A percentile compares a stretch with the other conserved stretches of the same genome.
phyloP scores from a whole-genome alignment of 2,113 vertebrate species.

The Pelodiscus sinensis region DNA sequence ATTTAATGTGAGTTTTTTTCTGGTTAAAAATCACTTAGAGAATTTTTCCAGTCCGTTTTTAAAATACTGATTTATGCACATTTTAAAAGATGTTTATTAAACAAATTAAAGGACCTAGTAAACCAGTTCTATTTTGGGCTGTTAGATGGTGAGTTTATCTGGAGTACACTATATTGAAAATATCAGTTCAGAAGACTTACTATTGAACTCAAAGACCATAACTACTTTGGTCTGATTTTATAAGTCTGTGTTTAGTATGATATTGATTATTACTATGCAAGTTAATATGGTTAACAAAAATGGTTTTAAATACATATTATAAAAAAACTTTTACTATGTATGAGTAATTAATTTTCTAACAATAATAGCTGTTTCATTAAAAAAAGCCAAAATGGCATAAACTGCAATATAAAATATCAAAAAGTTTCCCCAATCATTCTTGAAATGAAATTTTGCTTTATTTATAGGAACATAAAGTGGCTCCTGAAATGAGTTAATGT shows the following conservation, averaged over 20 bases:
- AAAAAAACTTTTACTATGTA: neutral
- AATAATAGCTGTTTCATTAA: neutral
- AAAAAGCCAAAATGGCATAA: neutral
- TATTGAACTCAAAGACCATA: neutral
- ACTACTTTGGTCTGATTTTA: neutral
- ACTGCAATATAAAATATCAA: conserved; percentile 22
- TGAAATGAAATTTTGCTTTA: conserved; percentile 17
- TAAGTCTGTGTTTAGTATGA: neutral
- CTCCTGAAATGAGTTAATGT: neutral
- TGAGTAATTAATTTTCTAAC: conserved; percentile 3
- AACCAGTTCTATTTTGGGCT: neutral
- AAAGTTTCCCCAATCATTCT: neutral
- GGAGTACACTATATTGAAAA: neutral
- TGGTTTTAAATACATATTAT: neutral
- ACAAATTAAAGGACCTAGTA: neutral
- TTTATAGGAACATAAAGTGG: conserved; percentile 32
- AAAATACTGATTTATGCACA: conserved; percentile 2
- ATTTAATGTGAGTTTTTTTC: neutral
- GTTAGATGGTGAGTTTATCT: neutral
- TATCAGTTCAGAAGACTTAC: neutral
- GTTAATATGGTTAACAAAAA: neutral
- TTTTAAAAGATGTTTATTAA: conserved; percentile 4
- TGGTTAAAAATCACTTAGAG: neutral
- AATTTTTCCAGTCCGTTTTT: conserved; percentile 1
- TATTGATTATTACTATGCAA: neutral